Evolutionary conservation across 2,797 vertebrate species (phyloP), one percentile per base, ranked within the genome.

Genomic region (Melanogrammus aeglefinus): DNA sequence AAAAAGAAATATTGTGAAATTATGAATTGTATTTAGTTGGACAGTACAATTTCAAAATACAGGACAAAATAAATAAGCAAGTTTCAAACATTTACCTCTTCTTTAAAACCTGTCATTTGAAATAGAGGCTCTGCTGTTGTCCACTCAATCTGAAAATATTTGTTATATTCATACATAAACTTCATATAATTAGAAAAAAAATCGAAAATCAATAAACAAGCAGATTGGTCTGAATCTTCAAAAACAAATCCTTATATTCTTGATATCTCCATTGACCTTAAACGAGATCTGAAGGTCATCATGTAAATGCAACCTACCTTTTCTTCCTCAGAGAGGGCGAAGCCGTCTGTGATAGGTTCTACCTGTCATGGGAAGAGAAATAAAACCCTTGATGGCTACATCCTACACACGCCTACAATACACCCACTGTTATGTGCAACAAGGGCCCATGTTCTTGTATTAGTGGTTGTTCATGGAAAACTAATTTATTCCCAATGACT

Each of bases 1-100:
- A 24, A 63, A n/a, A 66, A 3, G 74, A 77, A 31, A 76, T 38
- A 63, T 31, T 29, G 18, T 33, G 38, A 71, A 33, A 35, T 72
- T 33, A 6, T 14, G 29, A 35, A 72, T 31, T 35, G 6, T 71
- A 33, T 31, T 71, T 8, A 71, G 24, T 71, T 31, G 69, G 10
- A 31, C 16, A 16, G 24, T 18, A 35, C 70, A 18, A 72, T 72
- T 72, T 18, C 29, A 35, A 16, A 72, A 13, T 18, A 35, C 70
- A 21, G 70, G 18, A 35, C 13, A 72, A 16, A 29, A 29, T 44
- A 44, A 16, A 44, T 44, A 71, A 16, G 24, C 29, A 27, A 8
- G 10, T 70, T 24, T 70, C 14, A 70, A 29, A 71, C 29, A 71
- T 27, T 41, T 86, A 90, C 87, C 88, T 86, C 51, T 14, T 80